These are phyloP conservation scores for Ophion obscuratus DNA, from an alignment of 2,888 invertebrate genomes.

Conservation along the genomic window DNA sequence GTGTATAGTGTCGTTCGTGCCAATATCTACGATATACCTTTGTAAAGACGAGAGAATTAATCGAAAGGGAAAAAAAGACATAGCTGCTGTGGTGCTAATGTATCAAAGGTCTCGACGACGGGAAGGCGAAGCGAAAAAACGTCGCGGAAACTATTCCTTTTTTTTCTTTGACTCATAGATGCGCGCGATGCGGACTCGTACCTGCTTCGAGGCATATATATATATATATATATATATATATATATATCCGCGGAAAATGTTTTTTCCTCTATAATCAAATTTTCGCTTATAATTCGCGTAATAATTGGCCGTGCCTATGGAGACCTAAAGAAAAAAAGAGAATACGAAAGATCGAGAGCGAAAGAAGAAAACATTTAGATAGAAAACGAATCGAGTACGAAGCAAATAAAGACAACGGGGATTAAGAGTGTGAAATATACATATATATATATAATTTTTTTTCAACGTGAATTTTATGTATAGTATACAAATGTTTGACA, in stretches of 20 bases:
- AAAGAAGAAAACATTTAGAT: slow-evolving; percentile 32
- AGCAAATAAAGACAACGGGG: slow-evolving; percentile 56
- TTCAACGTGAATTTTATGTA: slow-evolving; percentile 55
- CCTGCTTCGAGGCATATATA: slow-evolving; percentile 25
- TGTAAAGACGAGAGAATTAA: slow-evolving; percentile 42
- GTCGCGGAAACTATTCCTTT: slow-evolving; percentile 28
- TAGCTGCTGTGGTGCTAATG: slow-evolving; percentile 51
- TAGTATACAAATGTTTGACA: slow-evolving; percentile 50
- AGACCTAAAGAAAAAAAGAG: slow-evolving; percentile 7
- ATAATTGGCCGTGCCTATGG: slow-evolving; percentile 55
- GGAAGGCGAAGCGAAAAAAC: slow-evolving; percentile 3
- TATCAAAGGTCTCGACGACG: slow-evolving; percentile 7
- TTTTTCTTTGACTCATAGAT: slow-evolving; percentile 26
- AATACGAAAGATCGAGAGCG: neutral
- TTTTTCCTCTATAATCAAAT: slow-evolving; percentile 43
- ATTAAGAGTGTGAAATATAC: slow-evolving; percentile 47
- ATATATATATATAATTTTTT: slow-evolving; percentile 25
- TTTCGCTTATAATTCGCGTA: slow-evolving; percentile 40
- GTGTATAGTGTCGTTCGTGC: slow-evolving; percentile 54
- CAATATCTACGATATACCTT: slow-evolving; percentile 61
- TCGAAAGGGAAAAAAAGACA: slow-evolving; percentile 22
- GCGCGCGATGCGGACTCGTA: slow-evolving; percentile 9
- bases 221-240: neutral
- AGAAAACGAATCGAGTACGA: slow-evolving; percentile 42
- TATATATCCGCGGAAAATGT: slow-evolving; percentile 4